Conservation (phyloP, 2,888 invertebrate species). For the Pycnomerus fuliginosus region DNA sequence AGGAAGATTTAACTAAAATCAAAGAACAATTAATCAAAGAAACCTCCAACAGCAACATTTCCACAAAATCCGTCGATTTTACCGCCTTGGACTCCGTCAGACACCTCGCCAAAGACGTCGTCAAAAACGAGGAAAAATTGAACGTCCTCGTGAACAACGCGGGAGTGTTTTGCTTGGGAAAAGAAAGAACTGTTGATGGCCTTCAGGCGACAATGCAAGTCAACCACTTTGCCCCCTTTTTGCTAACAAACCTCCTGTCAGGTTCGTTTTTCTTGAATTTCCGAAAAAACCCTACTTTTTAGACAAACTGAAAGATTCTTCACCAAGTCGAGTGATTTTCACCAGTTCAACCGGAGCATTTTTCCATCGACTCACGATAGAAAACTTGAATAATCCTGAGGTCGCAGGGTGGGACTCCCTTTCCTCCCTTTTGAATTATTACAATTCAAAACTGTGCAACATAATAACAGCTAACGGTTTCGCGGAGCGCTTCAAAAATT, state of each 20-base stretch:
- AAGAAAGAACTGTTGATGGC: slow-evolving; percentile 62
- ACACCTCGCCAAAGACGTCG: slow-evolving; percentile 64
- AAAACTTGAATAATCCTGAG: slow-evolving; percentile 37
- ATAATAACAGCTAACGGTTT: slow-evolving; percentile 46
- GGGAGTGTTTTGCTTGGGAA: slow-evolving; percentile 56
- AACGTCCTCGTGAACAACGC: slow-evolving; percentile 69
- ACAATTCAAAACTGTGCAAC: slow-evolving; percentile 47
- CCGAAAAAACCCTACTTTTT: no score
- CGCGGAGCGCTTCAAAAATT: slow-evolving; percentile 39
- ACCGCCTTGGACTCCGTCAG: slow-evolving; percentile 59
- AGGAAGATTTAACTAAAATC: slow-evolving; percentile 41
- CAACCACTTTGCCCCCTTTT: slow-evolving; percentile 72
- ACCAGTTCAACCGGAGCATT: slow-evolving; percentile 40
- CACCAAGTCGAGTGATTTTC: slow-evolving; percentile 45
- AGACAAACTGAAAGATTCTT: slow-evolving; percentile 47
- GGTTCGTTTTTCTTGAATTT: no score
- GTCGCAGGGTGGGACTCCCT: slow-evolving; percentile 23
- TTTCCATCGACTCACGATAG: slow-evolving; percentile 35
- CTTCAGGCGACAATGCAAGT: slow-evolving; percentile 67
- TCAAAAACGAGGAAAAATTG: slow-evolving; percentile 53
- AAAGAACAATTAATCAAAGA: slow-evolving; percentile 43
- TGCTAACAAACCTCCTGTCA: slow-evolving; percentile 65
- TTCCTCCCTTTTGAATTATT: slow-evolving; percentile 35
- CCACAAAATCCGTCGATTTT: slow-evolving; percentile 56
- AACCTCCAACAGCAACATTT: slow-evolving; percentile 48